Base-by-base conservation (phyloP, 2,797 vertebrate genomes). In the Argentina silus region DNA sequence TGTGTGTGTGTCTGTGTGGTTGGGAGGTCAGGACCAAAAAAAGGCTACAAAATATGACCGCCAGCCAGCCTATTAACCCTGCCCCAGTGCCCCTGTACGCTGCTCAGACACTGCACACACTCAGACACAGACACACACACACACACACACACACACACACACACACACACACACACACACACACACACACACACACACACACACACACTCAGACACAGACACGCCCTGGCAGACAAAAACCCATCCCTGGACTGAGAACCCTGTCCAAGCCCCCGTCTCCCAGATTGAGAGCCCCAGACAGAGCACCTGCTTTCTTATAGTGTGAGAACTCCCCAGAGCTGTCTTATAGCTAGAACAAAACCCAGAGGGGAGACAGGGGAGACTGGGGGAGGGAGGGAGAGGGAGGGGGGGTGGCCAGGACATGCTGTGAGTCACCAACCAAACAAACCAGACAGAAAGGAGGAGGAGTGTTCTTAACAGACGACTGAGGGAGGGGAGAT, bases 271-370 rank as follows among this genome's bases (percentile, higher is more conserved):
- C 53, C 17, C 17, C 21, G 53, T 19, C 53, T 56, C 7, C 7
- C 15, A 56, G 17, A 51, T n/a, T n/a, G n/a, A n/a, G n/a, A n/a
- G n/a, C n/a, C 17, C 53, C 53, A 56, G 53, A 56, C n/a, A 0
- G 7, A 21, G 21, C n/a, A n/a, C n/a, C n/a, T 8, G 53, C 17
- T 56, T 7, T 17, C 1, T 7, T 56, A 48, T 17, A 69, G 48
- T 45, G 66, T 69, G 53, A 17, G 42, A 21, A 11, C 51, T 51
- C 23, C 43, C 42, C 62, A 23, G 74, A 48, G 7, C 73, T 53
- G 71, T 72, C 63, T 74, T 15, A 68, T 12, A 74, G 45, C 23
- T 42, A 63, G 47, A 61, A 83, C 59, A 76, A 83, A 75, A 19
- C 59, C 21, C 7, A 64, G 59, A 56, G 68, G 23, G 1, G 14